Percentiles rank a stretch among this genome's conserved stretches.
These are phyloP conservation scores for Sibirionetta formosa DNA, from an alignment of 2,797 vertebrate genomes.

Conservation along the genomic window DNA sequence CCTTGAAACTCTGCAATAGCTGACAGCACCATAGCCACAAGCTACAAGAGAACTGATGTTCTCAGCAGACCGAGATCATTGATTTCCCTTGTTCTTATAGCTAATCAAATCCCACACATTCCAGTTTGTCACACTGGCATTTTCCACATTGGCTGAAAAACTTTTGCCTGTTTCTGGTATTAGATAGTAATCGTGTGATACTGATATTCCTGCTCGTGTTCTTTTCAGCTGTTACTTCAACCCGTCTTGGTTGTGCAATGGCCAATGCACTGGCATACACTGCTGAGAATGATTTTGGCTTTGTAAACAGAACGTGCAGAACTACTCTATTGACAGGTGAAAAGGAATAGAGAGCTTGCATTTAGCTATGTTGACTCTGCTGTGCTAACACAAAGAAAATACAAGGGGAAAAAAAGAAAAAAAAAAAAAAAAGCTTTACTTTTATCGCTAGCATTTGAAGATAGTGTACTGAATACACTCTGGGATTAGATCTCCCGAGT, in stretches of 20 bases:
- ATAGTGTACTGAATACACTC: neutral
- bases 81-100: neutral
- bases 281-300: neutral
- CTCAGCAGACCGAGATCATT: neutral
- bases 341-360: neutral
- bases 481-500: slow-evolving; percentile 47
- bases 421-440: neutral
- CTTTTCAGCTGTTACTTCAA: neutral
- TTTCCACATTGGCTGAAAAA: neutral
- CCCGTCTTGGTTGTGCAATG: neutral
- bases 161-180: neutral
- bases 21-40: neutral
- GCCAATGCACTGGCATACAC: neutral
- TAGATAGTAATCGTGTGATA: neutral
- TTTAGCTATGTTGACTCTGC: neutral
- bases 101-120: neutral
- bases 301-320: neutral
- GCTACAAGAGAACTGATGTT: neutral
- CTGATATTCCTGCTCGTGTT: fast-evolving
- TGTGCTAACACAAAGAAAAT: slow-evolving; percentile 15
- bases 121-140: neutral
- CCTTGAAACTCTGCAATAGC: neutral
- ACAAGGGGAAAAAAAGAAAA: neutral
- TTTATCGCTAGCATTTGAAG: slow-evolving; percentile 35
- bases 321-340: neutral